Conservation (phyloP, 2,113 vertebrate species). For the Gallinago jamesoni region DNA sequence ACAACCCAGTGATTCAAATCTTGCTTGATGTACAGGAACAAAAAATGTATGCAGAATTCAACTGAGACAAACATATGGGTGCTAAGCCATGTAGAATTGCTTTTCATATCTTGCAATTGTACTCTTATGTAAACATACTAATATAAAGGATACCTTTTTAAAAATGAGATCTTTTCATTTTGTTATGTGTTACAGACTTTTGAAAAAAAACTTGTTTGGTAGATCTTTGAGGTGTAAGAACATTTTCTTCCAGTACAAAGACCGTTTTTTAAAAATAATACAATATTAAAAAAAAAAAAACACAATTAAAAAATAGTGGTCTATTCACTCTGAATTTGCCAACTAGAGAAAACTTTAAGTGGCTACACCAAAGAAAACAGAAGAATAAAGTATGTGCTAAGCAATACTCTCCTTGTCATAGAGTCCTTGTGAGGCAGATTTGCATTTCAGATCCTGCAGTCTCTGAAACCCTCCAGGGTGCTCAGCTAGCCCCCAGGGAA, state of each 20-base stretch:
- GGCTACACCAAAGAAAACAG: background rate
- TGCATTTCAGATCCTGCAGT: background rate
- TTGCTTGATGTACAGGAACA: background rate
- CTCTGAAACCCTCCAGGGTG: background rate
- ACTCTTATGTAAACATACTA: background rate
- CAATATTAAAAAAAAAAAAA: background rate
- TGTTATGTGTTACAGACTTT: background rate
- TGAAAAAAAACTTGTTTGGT: background rate
- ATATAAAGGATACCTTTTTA: background rate
- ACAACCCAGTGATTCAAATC: background rate
- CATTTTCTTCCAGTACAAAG: background rate
- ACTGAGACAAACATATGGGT: background rate
- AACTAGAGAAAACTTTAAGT: background rate
- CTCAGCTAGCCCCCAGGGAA: background rate
- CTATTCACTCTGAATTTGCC: background rate
- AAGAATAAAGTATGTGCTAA: background rate
- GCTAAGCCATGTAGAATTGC: background rate
- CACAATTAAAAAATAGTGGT: background rate
- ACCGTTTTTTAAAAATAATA: background rate
- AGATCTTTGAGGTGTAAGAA: background rate
- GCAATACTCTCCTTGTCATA: background rate
- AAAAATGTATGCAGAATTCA: background rate
- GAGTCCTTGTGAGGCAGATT: background rate
- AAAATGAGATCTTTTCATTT: background rate
- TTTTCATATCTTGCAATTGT: background rate